A percentile compares a stretch with the other conserved stretches of the same genome.
Evolutionary conservation across 2,888 invertebrate species (phyloP).

Genomic region (Trimorus sp.): DNA sequence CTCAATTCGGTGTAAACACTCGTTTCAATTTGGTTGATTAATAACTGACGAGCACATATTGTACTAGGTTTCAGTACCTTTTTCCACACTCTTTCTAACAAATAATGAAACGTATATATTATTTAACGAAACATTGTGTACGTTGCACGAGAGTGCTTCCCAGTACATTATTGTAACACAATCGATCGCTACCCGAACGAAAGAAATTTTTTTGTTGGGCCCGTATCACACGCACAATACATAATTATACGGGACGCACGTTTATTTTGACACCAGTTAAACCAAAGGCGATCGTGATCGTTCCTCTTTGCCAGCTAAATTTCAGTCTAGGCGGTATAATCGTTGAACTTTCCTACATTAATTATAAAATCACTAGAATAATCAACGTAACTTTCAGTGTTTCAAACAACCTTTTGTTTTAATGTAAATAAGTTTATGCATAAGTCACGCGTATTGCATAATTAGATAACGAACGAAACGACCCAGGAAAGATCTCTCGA

Average conservation of each 20-base stretch:
- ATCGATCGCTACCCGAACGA: slow-evolving; percentile 59
- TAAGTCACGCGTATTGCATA: neutral
- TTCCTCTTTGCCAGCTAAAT: too few species aligned
- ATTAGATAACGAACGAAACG: neutral
- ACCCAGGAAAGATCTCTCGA: slow-evolving; percentile 42
- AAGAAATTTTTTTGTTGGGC: slow-evolving; percentile 53
- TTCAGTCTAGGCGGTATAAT: neutral
- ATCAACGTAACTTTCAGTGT: too few species aligned
- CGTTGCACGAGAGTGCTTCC: slow-evolving; percentile 54
- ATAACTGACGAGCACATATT: neutral
- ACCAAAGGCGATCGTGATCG: slow-evolving; percentile 39
- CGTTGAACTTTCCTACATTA: too few species aligned
- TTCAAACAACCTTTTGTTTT: neutral
- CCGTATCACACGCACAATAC: slow-evolving; percentile 57
- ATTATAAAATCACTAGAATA: too few species aligned
- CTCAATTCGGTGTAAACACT: too few species aligned
- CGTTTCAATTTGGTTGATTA: slow-evolving; percentile 10
- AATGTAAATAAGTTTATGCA: neutral
- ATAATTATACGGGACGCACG: slow-evolving; percentile 50
- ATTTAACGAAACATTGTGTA: slow-evolving; percentile 32
- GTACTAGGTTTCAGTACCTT: slow-evolving; percentile 6
- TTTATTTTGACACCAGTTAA: slow-evolving; percentile 29
- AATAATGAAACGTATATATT: slow-evolving; percentile 35
- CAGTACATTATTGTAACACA: slow-evolving; percentile 44
- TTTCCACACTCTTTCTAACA: slow-evolving; percentile 22